These are phyloP conservation scores for Pocillopora verrucosa DNA, from an alignment of 64 coral and sea anemone genomes.

Conservation along the genomic window DNA sequence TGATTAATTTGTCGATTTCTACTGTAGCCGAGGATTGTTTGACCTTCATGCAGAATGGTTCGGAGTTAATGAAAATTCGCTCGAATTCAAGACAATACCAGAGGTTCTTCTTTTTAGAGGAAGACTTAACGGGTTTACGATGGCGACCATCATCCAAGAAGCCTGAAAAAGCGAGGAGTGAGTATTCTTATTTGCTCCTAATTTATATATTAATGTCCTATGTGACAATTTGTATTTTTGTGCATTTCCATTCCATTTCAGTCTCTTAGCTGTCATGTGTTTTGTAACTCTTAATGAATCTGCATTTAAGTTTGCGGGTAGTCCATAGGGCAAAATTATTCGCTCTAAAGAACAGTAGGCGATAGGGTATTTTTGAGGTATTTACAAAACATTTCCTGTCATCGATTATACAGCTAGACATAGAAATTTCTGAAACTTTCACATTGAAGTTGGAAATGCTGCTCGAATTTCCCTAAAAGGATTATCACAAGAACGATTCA, in stretches of 20 bases:
- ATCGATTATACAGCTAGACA: not conserved
- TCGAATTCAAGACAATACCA: slow-evolving; percentile 94
- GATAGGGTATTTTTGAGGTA: slow-evolving; percentile 12
- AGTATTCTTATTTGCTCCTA: slow-evolving; percentile 31
- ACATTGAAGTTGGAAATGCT: not conserved
- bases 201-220: slow-evolving; percentile 12
- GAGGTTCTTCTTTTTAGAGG: slow-evolving; percentile 88
- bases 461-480: not conserved
- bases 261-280: not conserved
- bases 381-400: slow-evolving; percentile 23
- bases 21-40: slow-evolving; percentile 89
- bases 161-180: slow-evolving; percentile 93
- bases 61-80: slow-evolving; percentile 96
- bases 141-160: slow-evolving; percentile 99
- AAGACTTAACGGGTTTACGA: slow-evolving; percentile 72
- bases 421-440: slow-evolving; percentile 2
- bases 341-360: not conserved
- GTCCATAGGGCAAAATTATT: not conserved
- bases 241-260: not conserved
- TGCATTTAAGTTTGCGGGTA: not conserved
- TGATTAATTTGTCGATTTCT: slow-evolving; percentile 52
- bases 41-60: slow-evolving; percentile 95
- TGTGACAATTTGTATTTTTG: not conserved
- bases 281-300: not conserved
- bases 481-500: not conserved